Evolutionary conservation across 2,888 invertebrate species (phyloP), one percentile per base, ranked within the genome.

Genomic region (Volucella inflata): DNA sequence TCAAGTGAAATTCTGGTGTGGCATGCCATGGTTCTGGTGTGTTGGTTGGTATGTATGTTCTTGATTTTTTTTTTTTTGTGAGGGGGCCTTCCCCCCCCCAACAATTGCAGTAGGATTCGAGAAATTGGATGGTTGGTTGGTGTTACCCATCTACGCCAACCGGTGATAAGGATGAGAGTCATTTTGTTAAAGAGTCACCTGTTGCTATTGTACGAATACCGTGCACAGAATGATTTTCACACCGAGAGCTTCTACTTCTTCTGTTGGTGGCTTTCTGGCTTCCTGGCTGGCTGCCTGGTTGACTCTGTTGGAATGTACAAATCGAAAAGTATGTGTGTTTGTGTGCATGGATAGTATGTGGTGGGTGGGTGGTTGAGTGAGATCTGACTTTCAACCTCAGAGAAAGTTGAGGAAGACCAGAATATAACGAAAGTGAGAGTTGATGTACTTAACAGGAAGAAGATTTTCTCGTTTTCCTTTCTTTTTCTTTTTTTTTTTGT

Each of bases 161-260:
- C 53, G 48, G 42, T 72, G 67, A 67, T 68, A 62, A 75, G 80
- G 68, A 79, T 75, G 78, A n/a, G 74, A 74, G 17, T 84, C 74
- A 75, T 84, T 79, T 75, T 71, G 79, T 75, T 84, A 79, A 75
- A 84, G 79, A 85, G 76, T 85, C 85, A 85, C 85, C 85, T 85
- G 85, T 81, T 85, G 85, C 81, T 57, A 77, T 50, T 85, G 76
- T 81, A 85, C 30, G 30, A 30, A 30, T 30, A 30, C 67, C 59
- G 68, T 81, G 85, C 76, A 71, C 60, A 67, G 72, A 76, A 60
- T 81, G 72, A 81, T 77, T 85, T 76, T 71, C 75, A 79, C 79
- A 79, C 84, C 65, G 65, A 71, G 76, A 71, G 74, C 79, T 74
- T 40, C 44, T 60, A 60, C 44, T 71, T 65, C 62, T 59, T 60